Evolutionary conservation across 2,113 vertebrate genomes (phyloP), one percentile per base, ranked within the genome.

Genomic region (Rhadina sibilatrix): DNA sequence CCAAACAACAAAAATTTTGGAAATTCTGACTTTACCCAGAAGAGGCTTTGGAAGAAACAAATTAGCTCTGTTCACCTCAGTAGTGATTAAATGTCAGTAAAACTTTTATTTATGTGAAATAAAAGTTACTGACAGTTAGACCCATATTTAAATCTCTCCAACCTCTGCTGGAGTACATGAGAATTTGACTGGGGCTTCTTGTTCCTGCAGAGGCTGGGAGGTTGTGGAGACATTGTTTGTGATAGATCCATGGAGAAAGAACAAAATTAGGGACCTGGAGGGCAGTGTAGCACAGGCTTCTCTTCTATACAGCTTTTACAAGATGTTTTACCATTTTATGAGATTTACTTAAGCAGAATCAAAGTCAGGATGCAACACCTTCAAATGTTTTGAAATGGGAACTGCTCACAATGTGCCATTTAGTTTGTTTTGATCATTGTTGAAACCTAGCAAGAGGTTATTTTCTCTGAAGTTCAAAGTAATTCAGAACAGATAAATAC

Each of bases 1-100:
- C 84, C 90, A 94, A 93, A 93, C 31, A 85, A 54, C 50, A 93
- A 87, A 77, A 89, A 79, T 27, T 76, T 80, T 90, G 94, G 93
- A 91, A 94, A 90, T 94, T 91, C 42, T 89, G 70, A 88, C 79
- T 90, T 94, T 69, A 52, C 23, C 18, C 63, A 83, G 47, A 76
- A 61, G 70, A 93, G 15, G 14, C 46, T 89, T 61, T 91, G 74
- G 54, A 40, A 80, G 70, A 90, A 93, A 91, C 63, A 88, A 83
- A 93, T 91, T 71, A 85, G 44, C 24, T 91, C 6, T 47, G 46
- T 87, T 93, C 66, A 91, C 87, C 78, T 96, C 87, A 72, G 33
- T 37, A 89, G 59, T 54, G 85, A 85, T 91, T 91, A 83, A 76
- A 79, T 46, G 30, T 54, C 81, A 88, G 61, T 95, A 54, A 40